Base-by-base conservation (phyloP, 2,888 invertebrate species). In the Eulithis prunata region DNA sequence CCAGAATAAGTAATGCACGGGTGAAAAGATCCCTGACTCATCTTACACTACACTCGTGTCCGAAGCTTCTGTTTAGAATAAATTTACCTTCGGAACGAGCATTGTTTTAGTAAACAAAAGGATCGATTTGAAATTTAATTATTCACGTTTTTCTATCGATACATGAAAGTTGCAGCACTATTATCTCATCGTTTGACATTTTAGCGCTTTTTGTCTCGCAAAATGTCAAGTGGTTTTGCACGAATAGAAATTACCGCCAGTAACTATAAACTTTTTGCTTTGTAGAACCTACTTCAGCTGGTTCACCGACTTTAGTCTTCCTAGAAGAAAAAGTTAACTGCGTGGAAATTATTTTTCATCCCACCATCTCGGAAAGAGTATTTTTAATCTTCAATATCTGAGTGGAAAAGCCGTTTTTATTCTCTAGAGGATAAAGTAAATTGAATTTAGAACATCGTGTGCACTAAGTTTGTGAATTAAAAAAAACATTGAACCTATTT, bases 21-120 rank as follows among this genome's bases (percentile, higher is more conserved):
- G 88, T 87, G 88, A 87, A 90, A 90, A 89, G 90, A 87, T 88
- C 84, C 78, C 81, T 89, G 90, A 91, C 88, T 90, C 91, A 91
- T 89, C 87, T 85, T 76, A 77, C 72, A 77, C 81, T 74, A 72
- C 79, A 78, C 78, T 75, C 77, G 81, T 76, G 80, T 80, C 73
- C 76, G 73, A 77, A 78, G 80, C 85, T 87, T 83, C 89, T 88
- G 88, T 86, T 84, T 81, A 80, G 90, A 89, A 90, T 90, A 89
- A 82, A 89, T 89, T 87, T 87, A 86, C 80, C 83, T 87, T 83
- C 76, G 55, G 79, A 86, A 82, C 81, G 78, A 82, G 79, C 75
- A 78, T 80, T 78, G 76, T 82, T 81, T 71, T 79, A 78, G 78
- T 80, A 80, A 81, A 78, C 83, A 80, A 74, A 70, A 59, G 71